A percentile compares a stretch with the other conserved stretches of the same genome.
Conservation (phyloP, 2,797 vertebrate species). For the Gastrophryne carolinensis region DNA sequence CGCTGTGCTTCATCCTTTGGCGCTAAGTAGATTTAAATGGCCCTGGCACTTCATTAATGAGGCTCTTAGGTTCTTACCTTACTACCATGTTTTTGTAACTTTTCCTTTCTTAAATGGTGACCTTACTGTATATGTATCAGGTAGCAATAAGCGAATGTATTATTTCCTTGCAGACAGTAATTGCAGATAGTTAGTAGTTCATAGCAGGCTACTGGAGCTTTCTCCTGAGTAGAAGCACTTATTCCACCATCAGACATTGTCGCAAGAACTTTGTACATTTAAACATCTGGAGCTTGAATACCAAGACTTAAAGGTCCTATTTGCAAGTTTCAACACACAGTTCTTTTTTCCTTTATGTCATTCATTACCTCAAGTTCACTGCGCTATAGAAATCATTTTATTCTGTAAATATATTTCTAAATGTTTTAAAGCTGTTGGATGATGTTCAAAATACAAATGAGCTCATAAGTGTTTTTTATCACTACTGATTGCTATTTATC, state of each 20-base stretch:
- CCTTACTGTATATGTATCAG: neutral
- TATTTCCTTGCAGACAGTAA: neutral
- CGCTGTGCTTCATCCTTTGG: neutral
- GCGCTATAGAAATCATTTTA: neutral
- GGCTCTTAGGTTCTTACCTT: neutral
- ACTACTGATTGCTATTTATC: neutral
- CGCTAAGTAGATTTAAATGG: neutral
- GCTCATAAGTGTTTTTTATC: conserved; percentile 15
- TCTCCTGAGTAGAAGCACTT: neutral
- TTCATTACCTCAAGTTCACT: neutral
- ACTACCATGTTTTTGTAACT: neutral
- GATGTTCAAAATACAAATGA: neutral
- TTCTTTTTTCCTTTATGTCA: neutral
- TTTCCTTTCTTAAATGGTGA: neutral
- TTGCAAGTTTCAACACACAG: neutral
- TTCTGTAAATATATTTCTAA: conserved; percentile 6
- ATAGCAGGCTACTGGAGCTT: neutral
- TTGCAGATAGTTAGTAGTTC: neutral
- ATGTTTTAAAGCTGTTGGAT: neutral
- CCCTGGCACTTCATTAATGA: too few relatives aligned
- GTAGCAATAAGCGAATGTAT: neutral
- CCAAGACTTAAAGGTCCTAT: neutral
- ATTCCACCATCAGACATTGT: neutral
- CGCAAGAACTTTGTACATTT: neutral
- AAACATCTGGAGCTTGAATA: neutral